These are phyloP conservation scores for Stichopus chloronotus DNA, from an alignment of 35 echinoderm and acorn worm genomes.

Conservation along the genomic window DNA sequence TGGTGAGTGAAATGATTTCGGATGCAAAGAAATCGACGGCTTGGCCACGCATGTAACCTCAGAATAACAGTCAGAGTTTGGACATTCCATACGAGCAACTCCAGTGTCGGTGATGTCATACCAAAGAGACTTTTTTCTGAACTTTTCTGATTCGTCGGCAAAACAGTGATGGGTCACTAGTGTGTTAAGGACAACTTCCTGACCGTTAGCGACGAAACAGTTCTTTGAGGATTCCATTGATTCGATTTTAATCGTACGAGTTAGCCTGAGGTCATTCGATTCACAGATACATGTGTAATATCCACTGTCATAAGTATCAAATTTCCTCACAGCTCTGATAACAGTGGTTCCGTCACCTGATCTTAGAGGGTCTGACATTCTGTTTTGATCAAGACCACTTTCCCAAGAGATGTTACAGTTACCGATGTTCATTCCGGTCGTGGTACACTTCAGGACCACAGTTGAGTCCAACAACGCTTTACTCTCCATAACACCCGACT, in stretches of 20 bases:
- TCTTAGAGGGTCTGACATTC: too few relatives aligned
- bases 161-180: not conserved
- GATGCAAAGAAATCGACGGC: not conserved
- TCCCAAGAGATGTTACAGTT: too few relatives aligned
- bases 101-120: not conserved
- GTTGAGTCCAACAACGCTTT: not conserved
- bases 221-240: not conserved
- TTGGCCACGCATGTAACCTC: not conserved
- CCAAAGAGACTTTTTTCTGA: not conserved
- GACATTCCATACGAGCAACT: not conserved
- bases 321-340: not conserved
- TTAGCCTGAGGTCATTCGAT: not conserved
- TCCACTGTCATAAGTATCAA: not conserved
- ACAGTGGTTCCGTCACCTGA: too few relatives aligned
- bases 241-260: not conserved
- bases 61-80: not conserved
- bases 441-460: not conserved
- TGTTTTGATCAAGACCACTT: too few relatives aligned
- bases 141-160: not conserved
- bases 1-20: not conserved
- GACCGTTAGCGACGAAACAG: not conserved
- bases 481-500: not conserved
- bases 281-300: not conserved
- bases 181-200: not conserved
- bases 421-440: too few relatives aligned